Conservation (phyloP, 1,140 invertebrate species). For the Neodiprion virginianus region DNA sequence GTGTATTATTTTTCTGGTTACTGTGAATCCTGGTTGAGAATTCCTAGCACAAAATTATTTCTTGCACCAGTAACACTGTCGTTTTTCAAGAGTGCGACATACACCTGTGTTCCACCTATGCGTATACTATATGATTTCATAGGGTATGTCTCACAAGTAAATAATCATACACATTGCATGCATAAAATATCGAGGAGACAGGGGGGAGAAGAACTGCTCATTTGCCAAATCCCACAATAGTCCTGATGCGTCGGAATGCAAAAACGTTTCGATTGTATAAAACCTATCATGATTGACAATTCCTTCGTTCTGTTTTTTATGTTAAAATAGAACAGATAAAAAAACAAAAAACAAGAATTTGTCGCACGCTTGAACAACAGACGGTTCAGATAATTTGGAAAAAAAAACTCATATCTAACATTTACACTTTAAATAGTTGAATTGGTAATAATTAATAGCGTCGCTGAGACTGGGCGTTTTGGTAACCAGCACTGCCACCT, state of each 20-base stretch:
- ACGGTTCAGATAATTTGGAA: conserved; percentile 13
- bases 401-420: conserved; percentile 28
- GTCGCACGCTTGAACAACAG: neutral
- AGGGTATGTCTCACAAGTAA: too few relatives aligned
- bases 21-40: conserved; percentile 24
- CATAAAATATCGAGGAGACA: too few relatives aligned
- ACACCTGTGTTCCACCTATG: neutral
- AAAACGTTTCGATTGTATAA: too few relatives aligned
- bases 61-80: conserved; percentile 15
- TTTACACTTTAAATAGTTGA: conserved; percentile 23
- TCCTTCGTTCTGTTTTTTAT: too few relatives aligned
- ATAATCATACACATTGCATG: too few relatives aligned
- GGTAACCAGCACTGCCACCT: conserved; percentile 56
- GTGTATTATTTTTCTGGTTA: conserved; percentile 27
- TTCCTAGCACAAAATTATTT: conserved; percentile 15
- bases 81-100: neutral
- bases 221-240: too few relatives aligned
- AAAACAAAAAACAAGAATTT: neutral
- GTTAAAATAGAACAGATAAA: neutral
- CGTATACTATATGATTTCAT: too few relatives aligned
- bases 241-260: too few relatives aligned
- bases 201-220: too few relatives aligned
- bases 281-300: too few relatives aligned
- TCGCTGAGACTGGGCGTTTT: conserved; percentile 51
- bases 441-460: conserved; percentile 39